A percentile compares a stretch with the other conserved stretches of the same genome.
phyloP scores from a whole-genome alignment of 2,888 invertebrate genomes.

The Amphiduros pacificus region DNA sequence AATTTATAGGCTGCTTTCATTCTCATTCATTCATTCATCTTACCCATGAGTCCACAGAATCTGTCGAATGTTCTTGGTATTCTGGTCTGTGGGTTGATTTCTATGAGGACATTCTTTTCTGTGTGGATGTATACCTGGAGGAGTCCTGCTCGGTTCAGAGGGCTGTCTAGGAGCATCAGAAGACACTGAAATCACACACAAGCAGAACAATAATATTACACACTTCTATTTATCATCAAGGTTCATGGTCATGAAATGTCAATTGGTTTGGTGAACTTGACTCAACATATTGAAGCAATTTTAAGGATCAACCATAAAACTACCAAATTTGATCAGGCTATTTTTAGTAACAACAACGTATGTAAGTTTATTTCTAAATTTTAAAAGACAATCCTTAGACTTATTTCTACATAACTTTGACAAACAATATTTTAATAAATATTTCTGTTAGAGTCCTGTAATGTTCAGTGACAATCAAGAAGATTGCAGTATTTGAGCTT shows the following conservation, averaged over 20 bases:
- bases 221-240: neutral
- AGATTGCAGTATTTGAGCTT: too few species aligned
- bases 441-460: too few species aligned
- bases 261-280: neutral
- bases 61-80: conserved; percentile 96
- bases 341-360: neutral
- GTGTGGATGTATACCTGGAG: conserved; percentile 95
- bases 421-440: neutral
- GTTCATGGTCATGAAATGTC: too few species aligned
- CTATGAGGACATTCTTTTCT: conserved; percentile 88
- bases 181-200: conserved; percentile 69
- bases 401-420: too few species aligned
- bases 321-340: neutral
- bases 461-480: too few species aligned
- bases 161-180: conserved; percentile 96
- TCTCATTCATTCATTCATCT: too few species aligned
- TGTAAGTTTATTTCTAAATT: neutral
- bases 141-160: conserved; percentile 90
- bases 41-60: conserved; percentile 95
- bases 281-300: neutral
- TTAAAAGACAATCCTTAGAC: too few species aligned
- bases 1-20: too few species aligned
- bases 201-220: neutral
- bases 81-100: conserved; percentile 94
- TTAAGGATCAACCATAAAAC: neutral